Conservation (phyloP, 2,113 vertebrate genomes). For the Casuarius casuarius region DNA sequence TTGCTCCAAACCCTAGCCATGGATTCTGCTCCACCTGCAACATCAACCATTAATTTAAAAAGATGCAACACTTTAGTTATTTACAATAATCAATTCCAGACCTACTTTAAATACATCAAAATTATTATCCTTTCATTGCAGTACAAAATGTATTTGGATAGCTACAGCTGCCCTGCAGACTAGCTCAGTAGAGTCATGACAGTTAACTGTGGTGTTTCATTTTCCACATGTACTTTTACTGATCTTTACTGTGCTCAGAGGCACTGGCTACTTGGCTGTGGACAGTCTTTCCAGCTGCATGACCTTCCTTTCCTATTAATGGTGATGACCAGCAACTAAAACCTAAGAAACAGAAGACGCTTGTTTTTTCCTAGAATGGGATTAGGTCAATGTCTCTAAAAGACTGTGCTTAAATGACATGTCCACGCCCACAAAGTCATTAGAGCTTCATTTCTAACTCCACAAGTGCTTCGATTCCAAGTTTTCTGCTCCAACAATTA, state of each 20-base stretch:
- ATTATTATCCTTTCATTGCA: not conserved
- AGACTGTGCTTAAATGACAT: not conserved
- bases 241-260: not conserved
- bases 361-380: not conserved
- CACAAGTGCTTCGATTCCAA: not conserved
- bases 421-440: not conserved
- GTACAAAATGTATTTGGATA: not conserved
- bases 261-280: not conserved
- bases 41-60: not conserved
- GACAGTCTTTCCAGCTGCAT: not conserved
- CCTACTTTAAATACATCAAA: not conserved
- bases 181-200: not conserved
- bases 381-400: not conserved
- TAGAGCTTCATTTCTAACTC: not conserved
- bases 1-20: conserved; percentile 86
- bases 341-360: not conserved
- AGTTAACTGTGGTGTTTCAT: not conserved
- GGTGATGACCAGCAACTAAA: not conserved
- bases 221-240: not conserved
- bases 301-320: not conserved
- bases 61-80: not conserved
- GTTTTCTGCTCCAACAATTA: not conserved
- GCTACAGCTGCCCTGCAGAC: not conserved
- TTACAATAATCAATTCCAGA: not conserved
- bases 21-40: conserved; percentile 93